Base-by-base conservation (phyloP, 2,888 invertebrate genomes). In the Ecliptopera silaceata region DNA sequence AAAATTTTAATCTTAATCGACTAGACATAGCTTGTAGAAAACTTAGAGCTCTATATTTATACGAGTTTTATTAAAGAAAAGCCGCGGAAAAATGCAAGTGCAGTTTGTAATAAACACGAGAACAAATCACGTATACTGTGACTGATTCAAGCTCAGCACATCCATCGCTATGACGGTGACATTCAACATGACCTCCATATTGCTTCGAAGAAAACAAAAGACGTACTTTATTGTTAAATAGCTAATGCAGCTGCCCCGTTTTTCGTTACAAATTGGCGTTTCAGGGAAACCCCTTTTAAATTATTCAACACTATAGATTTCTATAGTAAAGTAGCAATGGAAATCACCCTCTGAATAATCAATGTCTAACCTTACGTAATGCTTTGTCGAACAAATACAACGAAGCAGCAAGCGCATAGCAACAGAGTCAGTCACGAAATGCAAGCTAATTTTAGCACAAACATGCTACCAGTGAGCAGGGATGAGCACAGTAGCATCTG, bases 361-460 rank as follows among this genome's bases (percentile, higher is more conserved):
- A 10, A 31, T 17, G 29, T 12, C 6, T 2, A 51, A 4, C n/a
- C 43, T 55, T 55, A 49, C 45, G 49, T 49, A 56, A 56, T 22
- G 20, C 48, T n/a, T 38, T 18, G 47, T 43, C 43, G 15, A 32
- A 41, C 31, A 41, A 32, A 32, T 22, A 41, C 10, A 39, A 20
- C 3, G 39, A 11, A 39, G 13, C 3, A 12, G 13, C n/a, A 41
- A 17, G 46, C 51, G 44, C 56, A 56, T 51, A 38, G 54, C 32
- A 49, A 44, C 48, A 44, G n/a, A 47, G 20, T 6, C 48, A 31
- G 38, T 31, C 43, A 8, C 39, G 55, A 44, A 49, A 31, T 55
- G 48, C 55, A 38, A 20, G 43, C 55, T 55, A 55, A 55, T 55
- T 49, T 49, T 55, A 55, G 48, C 48, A 56, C 49, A 43, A 20